Conservation (phyloP, 30 jellyfish, hydroid and myxozoan genomes). For the Sanderia malayensis region DNA sequence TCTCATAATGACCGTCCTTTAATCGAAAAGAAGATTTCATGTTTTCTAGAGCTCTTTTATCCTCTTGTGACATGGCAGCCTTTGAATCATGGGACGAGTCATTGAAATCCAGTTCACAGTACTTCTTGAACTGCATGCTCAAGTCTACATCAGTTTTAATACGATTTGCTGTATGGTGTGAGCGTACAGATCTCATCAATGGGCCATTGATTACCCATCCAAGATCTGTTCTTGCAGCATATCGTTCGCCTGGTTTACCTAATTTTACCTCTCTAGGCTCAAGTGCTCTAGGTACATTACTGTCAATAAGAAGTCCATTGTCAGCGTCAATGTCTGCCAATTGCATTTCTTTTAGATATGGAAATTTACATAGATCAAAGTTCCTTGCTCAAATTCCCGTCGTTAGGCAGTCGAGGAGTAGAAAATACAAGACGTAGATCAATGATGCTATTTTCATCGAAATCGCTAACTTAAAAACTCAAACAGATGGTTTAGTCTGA, state of each 20-base stretch:
- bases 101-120: neutral
- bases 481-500: neutral
- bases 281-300: neutral
- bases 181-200: neutral
- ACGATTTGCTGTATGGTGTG: neutral
- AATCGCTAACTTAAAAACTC: neutral
- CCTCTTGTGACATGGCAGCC: neutral
- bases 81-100: neutral
- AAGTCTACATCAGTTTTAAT: neutral
- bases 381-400: neutral
- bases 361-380: neutral
- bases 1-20: neutral
- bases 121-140: neutral
- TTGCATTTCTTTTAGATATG: neutral
- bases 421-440: neutral
- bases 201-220: neutral
- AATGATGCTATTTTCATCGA: neutral
- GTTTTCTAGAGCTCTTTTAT: neutral
- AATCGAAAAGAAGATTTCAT: neutral
- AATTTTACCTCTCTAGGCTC: neutral
- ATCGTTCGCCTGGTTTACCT: neutral
- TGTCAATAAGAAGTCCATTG: neutral
- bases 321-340: neutral
- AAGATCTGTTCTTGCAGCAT: neutral
- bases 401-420: neutral